These are phyloP conservation scores for Diaperis boleti DNA, from an alignment of 2,888 invertebrate genomes.

Conservation along the genomic window DNA sequence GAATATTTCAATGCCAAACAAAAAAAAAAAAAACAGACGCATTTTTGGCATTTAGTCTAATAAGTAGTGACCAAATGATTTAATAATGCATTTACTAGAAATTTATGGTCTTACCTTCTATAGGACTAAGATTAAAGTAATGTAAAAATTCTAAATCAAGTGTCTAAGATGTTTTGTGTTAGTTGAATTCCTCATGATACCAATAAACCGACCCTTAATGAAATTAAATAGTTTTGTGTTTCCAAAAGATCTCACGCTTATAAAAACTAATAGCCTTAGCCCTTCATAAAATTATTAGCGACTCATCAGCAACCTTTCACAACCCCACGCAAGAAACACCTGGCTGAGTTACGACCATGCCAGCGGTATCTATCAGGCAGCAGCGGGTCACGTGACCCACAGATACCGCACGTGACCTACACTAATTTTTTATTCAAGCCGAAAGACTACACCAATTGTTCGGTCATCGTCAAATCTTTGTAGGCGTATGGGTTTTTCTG, in stretches of 20 bases:
- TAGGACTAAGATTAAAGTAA: too few relatives aligned
- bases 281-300: slow-evolving; percentile 44
- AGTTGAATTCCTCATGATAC: too few relatives aligned
- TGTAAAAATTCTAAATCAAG: too few relatives aligned
- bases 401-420: slow-evolving; percentile 54
- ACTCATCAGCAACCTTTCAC: slow-evolving; percentile 45
- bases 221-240: too few relatives aligned
- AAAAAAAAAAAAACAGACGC: too few relatives aligned
- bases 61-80: too few relatives aligned
- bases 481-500: slow-evolving; percentile 18
- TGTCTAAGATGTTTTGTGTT: too few relatives aligned
- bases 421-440: slow-evolving; percentile 48
- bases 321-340: slow-evolving; percentile 48
- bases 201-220: too few relatives aligned
- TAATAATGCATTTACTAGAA: too few relatives aligned
- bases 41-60: too few relatives aligned
- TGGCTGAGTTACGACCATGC: slow-evolving; percentile 45
- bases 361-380: slow-evolving; percentile 42
- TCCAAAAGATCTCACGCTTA: slow-evolving; percentile 49
- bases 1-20: too few relatives aligned
- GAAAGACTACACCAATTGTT: slow-evolving; percentile 24
- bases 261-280: slow-evolving; percentile 40
- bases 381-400: slow-evolving; percentile 58
- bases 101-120: too few relatives aligned
- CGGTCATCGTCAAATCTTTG: slow-evolving; percentile 28